phyloP scores from a whole-genome alignment of 2,797 vertebrate genomes.

The Tenualosa ilisha region DNA sequence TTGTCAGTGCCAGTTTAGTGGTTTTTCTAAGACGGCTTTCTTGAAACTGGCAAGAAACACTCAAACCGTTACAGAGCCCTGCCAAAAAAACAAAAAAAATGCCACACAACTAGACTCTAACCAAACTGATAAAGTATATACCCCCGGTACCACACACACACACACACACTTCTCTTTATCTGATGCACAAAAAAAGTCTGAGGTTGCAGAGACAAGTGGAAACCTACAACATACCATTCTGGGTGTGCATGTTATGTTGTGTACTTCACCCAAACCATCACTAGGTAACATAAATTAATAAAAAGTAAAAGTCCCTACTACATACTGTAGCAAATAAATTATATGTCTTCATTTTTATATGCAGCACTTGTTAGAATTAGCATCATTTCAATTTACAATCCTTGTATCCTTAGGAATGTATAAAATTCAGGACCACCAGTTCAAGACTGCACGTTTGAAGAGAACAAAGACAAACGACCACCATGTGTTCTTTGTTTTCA shows the following conservation, averaged over 20 bases:
- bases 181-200: conserved; percentile 29
- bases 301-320: not conserved
- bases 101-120: not conserved
- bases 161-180: conserved; percentile 22
- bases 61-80: conserved; percentile 34
- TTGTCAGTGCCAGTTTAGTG: conserved; percentile 4
- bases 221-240: conserved; percentile 37
- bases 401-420: not conserved
- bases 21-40: not conserved
- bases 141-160: conserved; percentile 10
- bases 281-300: not conserved
- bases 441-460: not conserved
- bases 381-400: not conserved
- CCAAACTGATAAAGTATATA: conserved; percentile 13
- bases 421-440: not conserved
- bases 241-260: conserved; percentile 33
- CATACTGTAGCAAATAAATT: no score
- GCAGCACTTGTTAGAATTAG: not conserved
- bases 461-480: conserved; percentile 22
- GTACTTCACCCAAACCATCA: not conserved
- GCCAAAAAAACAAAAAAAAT: conserved; percentile 15
- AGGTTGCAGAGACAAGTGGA: conserved; percentile 33
- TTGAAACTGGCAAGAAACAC: conserved; percentile 28
- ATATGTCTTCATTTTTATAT: not conserved
- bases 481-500: conserved; percentile 35